Conservation (phyloP, 1,140 invertebrate genomes). For the Drosophila carrolli region DNA sequence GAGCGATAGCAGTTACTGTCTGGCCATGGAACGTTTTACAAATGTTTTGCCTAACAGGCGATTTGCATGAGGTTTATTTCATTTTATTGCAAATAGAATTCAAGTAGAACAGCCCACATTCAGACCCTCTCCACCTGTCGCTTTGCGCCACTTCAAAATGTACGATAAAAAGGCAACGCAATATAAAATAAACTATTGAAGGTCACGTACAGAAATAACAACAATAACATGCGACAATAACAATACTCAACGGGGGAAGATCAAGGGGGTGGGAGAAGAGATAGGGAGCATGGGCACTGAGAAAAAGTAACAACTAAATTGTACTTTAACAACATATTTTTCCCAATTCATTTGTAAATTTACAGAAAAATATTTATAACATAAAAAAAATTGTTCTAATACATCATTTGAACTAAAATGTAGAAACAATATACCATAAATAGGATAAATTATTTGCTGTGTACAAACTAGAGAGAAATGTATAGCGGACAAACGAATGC, state of each 20-base stretch:
- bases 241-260: constrained; percentile 27
- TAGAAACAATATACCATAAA: not conserved
- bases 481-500: constrained; percentile 19
- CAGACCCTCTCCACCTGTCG: constrained; percentile 7
- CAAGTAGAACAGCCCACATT: constrained; percentile 33
- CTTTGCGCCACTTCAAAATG: constrained; percentile 56
- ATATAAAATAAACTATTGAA: constrained; percentile 70
- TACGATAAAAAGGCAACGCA: constrained; percentile 75
- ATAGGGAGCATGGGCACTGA: constrained; percentile 7
- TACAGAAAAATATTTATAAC: no score
- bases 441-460: not conserved
- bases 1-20: constrained; percentile 34
- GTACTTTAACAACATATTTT: not conserved
- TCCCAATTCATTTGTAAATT: not conserved
- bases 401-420: no score
- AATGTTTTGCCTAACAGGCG: constrained; percentile 37
- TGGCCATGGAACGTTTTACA: constrained; percentile 52
- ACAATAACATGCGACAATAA: constrained; percentile 54
- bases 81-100: constrained; percentile 62
- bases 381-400: no score
- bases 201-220: constrained; percentile 71
- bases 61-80: constrained; percentile 56
- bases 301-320: constrained; percentile 1
- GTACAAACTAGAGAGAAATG: constrained; percentile 6
- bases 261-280: constrained; percentile 21